Conservation (phyloP, 1,140 invertebrate species). For the Antheraea pernyi region DNA sequence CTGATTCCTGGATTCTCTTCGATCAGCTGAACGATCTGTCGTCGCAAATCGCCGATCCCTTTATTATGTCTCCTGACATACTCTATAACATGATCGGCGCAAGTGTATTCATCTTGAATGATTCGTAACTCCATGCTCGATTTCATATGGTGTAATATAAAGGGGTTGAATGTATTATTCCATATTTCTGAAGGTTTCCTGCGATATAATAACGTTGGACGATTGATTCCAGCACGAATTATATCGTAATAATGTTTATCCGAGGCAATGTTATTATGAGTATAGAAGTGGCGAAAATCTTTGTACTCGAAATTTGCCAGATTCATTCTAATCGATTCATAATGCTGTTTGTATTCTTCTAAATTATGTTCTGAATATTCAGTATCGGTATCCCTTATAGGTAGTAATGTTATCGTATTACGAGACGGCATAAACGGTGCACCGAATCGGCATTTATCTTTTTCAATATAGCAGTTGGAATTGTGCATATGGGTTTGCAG, state of each 20-base stretch:
- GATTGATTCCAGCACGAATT: slow-evolving; percentile 18
- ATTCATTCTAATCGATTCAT: slow-evolving; percentile 15
- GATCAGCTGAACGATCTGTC: slow-evolving; percentile 31
- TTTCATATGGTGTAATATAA: slow-evolving; percentile 27
- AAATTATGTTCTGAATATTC: not conserved
- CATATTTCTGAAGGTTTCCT: slow-evolving; percentile 25
- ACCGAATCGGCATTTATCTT: slow-evolving; percentile 27
- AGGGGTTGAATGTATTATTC: slow-evolving; percentile 32
- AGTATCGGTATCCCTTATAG: slow-evolving; percentile 1
- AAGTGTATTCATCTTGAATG: slow-evolving; percentile 31
- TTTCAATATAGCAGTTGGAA: slow-evolving; percentile 22
- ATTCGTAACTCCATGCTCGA: slow-evolving; percentile 36
- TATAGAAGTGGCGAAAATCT: slow-evolving; percentile 20
- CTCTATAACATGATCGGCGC: slow-evolving; percentile 29
- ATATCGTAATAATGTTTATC: slow-evolving; percentile 21
- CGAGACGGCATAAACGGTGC: slow-evolving; percentile 32
- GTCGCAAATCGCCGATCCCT: slow-evolving; percentile 32
- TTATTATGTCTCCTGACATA: slow-evolving; percentile 29
- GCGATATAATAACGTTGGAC: slow-evolving; percentile 17
- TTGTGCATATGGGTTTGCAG: slow-evolving; percentile 18
- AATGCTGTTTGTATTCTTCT: slow-evolving; percentile 10
- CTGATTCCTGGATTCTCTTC: slow-evolving; percentile 31
- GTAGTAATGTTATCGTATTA: slow-evolving; percentile 23
- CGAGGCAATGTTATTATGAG: slow-evolving; percentile 19
- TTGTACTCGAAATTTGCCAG: slow-evolving; percentile 19